Conservation (phyloP, 2,113 vertebrate species). For the Microtus ochrogaster region DNA sequence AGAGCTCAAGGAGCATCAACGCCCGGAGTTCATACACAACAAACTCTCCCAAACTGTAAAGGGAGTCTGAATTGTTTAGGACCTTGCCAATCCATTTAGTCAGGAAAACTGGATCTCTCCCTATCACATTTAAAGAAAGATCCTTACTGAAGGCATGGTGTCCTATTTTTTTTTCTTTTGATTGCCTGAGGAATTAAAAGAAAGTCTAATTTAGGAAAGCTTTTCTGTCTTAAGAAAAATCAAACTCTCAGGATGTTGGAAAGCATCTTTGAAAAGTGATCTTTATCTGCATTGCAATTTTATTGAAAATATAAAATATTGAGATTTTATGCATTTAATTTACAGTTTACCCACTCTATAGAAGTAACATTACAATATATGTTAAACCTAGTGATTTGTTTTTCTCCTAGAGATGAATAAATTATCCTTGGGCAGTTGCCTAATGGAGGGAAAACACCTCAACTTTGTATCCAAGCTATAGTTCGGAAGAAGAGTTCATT, state of each 20-base stretch:
- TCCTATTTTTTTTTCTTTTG: slow-evolving; percentile 55
- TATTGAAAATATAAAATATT: slow-evolving; percentile 60
- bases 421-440: slow-evolving; percentile 40
- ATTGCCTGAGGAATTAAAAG: slow-evolving; percentile 71
- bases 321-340: slow-evolving; percentile 66
- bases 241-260: slow-evolving; percentile 70
- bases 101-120: slow-evolving; percentile 69
- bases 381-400: slow-evolving; percentile 57
- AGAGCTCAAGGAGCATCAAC: slow-evolving; percentile 44
- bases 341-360: slow-evolving; percentile 41
- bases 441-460: background rate
- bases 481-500: slow-evolving; percentile 23
- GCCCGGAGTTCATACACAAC: background rate
- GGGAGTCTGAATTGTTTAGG: slow-evolving; percentile 55
- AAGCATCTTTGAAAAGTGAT: slow-evolving; percentile 69
- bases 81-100: slow-evolving; percentile 62
- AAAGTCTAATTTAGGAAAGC: slow-evolving; percentile 74
- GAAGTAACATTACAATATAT: slow-evolving; percentile 40
- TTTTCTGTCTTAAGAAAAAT: slow-evolving; percentile 62
- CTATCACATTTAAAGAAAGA: slow-evolving; percentile 75
- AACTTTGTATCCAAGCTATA: slow-evolving; percentile 37
- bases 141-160: slow-evolving; percentile 69
- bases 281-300: slow-evolving; percentile 73
- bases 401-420: slow-evolving; percentile 61
- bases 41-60: slow-evolving; percentile 66